These are phyloP conservation scores for Scaptomyza polygonia DNA, from an alignment of 2,888 invertebrate species.

Conservation along the genomic window DNA sequence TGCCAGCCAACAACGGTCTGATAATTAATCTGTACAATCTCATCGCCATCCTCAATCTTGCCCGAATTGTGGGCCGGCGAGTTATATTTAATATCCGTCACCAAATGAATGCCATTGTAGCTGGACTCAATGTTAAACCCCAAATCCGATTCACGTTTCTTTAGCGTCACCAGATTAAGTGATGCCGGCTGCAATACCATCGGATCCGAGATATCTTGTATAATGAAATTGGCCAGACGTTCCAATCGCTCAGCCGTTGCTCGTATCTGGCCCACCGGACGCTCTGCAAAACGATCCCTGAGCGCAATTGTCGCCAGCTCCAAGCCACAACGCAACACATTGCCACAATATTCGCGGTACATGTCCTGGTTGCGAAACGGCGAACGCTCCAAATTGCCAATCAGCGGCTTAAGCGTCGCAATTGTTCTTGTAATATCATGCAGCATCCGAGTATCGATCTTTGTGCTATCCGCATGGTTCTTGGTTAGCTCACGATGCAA, in stretches of 20 bases:
- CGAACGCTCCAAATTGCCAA: conserved; percentile 94
- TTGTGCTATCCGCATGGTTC: conserved; percentile 85
- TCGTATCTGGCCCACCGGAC: conserved; percentile 90
- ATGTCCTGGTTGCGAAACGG: conserved; percentile 85
- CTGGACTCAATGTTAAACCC: conserved; percentile 96
- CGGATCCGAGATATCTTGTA: conserved; percentile 94
- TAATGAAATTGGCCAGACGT: conserved; percentile 92
- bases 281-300: conserved; percentile 94
- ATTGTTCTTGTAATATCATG: conserved; percentile 94
- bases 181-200: conserved; percentile 95
- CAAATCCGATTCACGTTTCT: conserved; percentile 93
- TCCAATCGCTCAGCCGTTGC: conserved; percentile 90
- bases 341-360: conserved; percentile 89
- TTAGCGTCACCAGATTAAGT: conserved; percentile 93
- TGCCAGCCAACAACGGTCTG: conserved; percentile 93
- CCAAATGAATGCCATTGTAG: conserved; percentile 91
- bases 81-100: conserved; percentile 95
- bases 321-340: conserved; percentile 91
- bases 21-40: conserved; percentile 95
- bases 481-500: conserved; percentile 88
- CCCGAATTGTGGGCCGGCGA: conserved; percentile 96
- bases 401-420: conserved; percentile 93
- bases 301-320: conserved; percentile 96
- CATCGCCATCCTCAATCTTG: conserved; percentile 97
- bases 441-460: conserved; percentile 91